phyloP scores from a whole-genome alignment of 2,797 vertebrate species.

The Carapus acus region DNA sequence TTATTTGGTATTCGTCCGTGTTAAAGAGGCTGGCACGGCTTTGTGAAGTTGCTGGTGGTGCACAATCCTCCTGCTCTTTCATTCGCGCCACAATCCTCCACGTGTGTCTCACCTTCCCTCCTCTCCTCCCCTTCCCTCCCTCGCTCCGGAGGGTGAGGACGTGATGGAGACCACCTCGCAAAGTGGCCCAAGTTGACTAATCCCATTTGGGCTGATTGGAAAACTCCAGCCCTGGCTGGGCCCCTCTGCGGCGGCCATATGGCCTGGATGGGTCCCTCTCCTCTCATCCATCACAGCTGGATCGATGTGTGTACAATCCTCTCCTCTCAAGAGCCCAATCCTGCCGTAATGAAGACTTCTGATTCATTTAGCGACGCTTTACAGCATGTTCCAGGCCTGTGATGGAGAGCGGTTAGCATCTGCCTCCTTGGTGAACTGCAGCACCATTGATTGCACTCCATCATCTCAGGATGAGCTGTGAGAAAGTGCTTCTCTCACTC shows the following conservation, averaged over 20 bases:
- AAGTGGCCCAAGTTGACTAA: neutral
- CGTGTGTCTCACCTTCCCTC: neutral
- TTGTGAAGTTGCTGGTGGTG: no score
- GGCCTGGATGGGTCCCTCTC: slow-evolving; percentile 8
- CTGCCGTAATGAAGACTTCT: slow-evolving; percentile 57
- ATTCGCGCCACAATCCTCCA: no score
- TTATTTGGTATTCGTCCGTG: no score
- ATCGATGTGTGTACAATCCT: slow-evolving; percentile 47
- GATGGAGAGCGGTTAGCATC: slow-evolving; percentile 44
- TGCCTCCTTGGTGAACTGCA: slow-evolving; percentile 37
- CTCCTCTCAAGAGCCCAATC: slow-evolving; percentile 42
- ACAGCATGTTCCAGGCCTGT: slow-evolving; percentile 18
- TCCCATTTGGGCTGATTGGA: slow-evolving; percentile 1
- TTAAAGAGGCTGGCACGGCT: no score
- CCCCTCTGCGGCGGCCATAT: slow-evolving; percentile 1
- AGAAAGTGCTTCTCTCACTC: slow-evolving; percentile 22
- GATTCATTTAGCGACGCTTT: slow-evolving; percentile 54
- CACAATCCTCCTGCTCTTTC: no score
- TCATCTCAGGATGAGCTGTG: slow-evolving; percentile 41
- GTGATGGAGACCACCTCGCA: neutral
- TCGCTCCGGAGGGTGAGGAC: neutral
- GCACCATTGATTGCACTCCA: slow-evolving; percentile 52
- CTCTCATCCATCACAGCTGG: slow-evolving; percentile 28
- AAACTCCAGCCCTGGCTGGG: slow-evolving; percentile 1
- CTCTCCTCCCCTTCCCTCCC: neutral